These are phyloP conservation scores for Loripinus fragilis DNA, from an alignment of 2,888 invertebrate genomes.

Conservation along the genomic window DNA sequence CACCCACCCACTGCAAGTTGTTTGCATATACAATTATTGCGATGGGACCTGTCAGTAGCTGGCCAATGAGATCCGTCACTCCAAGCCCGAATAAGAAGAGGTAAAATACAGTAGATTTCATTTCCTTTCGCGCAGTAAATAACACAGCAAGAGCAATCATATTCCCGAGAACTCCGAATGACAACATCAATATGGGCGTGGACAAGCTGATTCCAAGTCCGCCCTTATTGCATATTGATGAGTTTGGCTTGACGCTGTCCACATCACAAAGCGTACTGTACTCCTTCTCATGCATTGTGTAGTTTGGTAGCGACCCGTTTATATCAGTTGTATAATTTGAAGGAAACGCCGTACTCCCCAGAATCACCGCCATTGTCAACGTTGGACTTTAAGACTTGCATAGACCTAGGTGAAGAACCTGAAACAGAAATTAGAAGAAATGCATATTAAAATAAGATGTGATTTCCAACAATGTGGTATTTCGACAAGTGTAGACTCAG, in stretches of 20 bases:
- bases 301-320: neutral
- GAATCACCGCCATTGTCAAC: neutral
- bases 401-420: too few species aligned
- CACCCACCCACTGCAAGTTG: constrained; percentile 80
- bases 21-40: constrained; percentile 78
- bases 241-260: constrained; percentile 32
- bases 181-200: constrained; percentile 73
- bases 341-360: neutral
- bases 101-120: constrained; percentile 80
- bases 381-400: too few species aligned
- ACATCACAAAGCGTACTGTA: constrained; percentile 46
- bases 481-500: too few species aligned
- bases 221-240: constrained; percentile 57
- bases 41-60: constrained; percentile 78
- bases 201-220: constrained; percentile 70
- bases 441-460: too few species aligned
- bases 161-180: constrained; percentile 80
- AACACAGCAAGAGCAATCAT: constrained; percentile 81
- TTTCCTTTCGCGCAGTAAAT: constrained; percentile 74
- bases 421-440: too few species aligned
- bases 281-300: constrained; percentile 10
- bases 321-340: neutral
- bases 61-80: constrained; percentile 82
- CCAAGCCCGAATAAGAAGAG: constrained; percentile 80
- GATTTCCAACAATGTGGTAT: too few species aligned